Evolutionary conservation across 2,113 vertebrate species (phyloP).

Genomic region (Mola mola): DNA sequence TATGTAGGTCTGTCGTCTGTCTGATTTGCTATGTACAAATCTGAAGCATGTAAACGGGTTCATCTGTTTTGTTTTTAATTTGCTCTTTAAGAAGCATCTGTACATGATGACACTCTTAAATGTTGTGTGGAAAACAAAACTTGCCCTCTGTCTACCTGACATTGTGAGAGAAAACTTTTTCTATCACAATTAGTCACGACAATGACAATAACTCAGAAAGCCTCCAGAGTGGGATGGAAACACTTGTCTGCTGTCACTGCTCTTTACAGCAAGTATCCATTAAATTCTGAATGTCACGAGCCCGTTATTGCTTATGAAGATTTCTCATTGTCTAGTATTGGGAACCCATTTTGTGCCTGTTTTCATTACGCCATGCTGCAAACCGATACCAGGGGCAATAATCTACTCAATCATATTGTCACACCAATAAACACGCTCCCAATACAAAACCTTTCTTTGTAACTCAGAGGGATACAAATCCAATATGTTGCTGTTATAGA

Average conservation of each 20-base stretch:
- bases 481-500: constrained; percentile 41
- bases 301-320: neutral
- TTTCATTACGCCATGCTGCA: constrained; percentile 14
- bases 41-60: neutral
- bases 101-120: too few species aligned
- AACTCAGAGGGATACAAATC: constrained; percentile 32
- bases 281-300: neutral
- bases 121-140: too few species aligned
- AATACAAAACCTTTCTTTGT: constrained; percentile 23
- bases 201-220: too few species aligned
- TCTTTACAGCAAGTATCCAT: constrained; percentile 8
- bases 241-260: neutral
- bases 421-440: constrained; percentile 20
- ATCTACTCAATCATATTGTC: constrained; percentile 13
- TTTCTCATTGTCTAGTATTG: constrained; percentile 10
- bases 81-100: too few species aligned
- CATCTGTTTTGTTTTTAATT: too few species aligned
- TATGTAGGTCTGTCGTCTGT: too few species aligned
- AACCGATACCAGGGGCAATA: constrained; percentile 9
- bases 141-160: too few species aligned
- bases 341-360: constrained; percentile 1
- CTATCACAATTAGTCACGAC: too few species aligned
- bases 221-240: too few species aligned
- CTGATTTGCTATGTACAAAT: too few species aligned
- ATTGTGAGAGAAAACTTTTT: too few species aligned